phyloP scores from a whole-genome alignment of 2,888 invertebrate genomes.

The Xestia ashworthii region DNA sequence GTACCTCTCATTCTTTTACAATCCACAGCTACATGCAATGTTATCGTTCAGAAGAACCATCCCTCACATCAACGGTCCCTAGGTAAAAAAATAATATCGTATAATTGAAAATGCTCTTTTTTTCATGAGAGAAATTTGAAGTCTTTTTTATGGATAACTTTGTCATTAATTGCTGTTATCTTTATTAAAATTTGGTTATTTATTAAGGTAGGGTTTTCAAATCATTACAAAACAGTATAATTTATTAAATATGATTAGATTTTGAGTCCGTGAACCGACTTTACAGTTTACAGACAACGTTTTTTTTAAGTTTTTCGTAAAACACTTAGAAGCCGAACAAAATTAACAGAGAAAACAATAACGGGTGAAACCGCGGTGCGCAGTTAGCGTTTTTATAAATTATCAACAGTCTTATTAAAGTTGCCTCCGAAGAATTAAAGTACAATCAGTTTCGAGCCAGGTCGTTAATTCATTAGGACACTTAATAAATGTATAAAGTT shows the following conservation, averaged over 20 bases:
- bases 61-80: no score
- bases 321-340: not conserved
- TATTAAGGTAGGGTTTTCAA: no score
- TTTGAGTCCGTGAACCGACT: no score
- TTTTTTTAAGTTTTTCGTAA: not conserved
- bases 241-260: no score
- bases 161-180: no score
- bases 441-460: not conserved
- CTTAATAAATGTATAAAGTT: constrained; percentile 17
- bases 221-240: no score
- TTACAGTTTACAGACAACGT: no score
- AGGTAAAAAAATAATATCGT: no score
- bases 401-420: not conserved
- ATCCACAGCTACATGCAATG: not conserved
- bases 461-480: constrained; percentile 3
- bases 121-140: no score
- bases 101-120: no score
- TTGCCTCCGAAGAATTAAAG: constrained; percentile 1
- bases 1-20: not conserved
- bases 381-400: not conserved
- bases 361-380: not conserved
- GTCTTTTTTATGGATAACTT: no score
- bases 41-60: not conserved
- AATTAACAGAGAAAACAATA: not conserved
- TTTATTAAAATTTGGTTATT: no score